A percentile compares a stretch with the other conserved stretches of the same genome.
Evolutionary conservation across 2,797 vertebrate species (phyloP).

Genomic region (Labeo calbasu): DNA sequence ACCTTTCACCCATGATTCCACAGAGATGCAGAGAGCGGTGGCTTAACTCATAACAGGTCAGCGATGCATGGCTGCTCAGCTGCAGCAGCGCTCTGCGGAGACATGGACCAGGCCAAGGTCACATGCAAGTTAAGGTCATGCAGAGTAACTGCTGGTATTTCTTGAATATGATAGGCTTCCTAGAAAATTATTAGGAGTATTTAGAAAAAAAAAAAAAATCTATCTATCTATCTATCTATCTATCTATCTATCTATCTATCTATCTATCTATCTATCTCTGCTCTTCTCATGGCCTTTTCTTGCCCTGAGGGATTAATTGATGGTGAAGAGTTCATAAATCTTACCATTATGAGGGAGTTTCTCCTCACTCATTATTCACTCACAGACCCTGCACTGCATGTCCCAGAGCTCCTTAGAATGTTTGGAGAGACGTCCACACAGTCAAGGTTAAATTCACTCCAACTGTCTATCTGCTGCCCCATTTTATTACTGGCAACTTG

Average conservation of each 20-base stretch:
- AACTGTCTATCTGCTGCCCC: slow-evolving; percentile 41
- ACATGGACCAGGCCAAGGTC: slow-evolving; percentile 64
- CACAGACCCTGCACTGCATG: slow-evolving; percentile 66
- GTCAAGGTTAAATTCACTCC: slow-evolving; percentile 75
- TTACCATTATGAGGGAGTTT: slow-evolving; percentile 75
- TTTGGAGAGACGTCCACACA: slow-evolving; percentile 63
- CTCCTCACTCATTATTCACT: slow-evolving; percentile 76
- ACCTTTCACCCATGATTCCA: slow-evolving; percentile 65
- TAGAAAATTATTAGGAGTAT: not conserved
- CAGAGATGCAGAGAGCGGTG: slow-evolving; percentile 61
- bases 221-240: not conserved
- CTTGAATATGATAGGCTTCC: not conserved
- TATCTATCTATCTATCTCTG: not conserved
- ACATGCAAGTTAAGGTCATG: slow-evolving; percentile 70
- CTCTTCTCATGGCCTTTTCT: slow-evolving; percentile 64
- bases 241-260: not conserved
- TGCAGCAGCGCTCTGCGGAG: slow-evolving; percentile 60
- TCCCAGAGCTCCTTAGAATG: slow-evolving; percentile 69
- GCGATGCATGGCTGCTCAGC: slow-evolving; percentile 68
- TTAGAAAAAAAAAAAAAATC: not conserved
- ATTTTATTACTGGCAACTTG: slow-evolving; percentile 39
- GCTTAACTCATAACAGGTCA: slow-evolving; percentile 67
- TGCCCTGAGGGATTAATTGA: slow-evolving; percentile 80
- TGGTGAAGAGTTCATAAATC: slow-evolving; percentile 82
- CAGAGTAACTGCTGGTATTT: slow-evolving; percentile 6